These are phyloP conservation scores for Lepidotrigona ventralis DNA, from an alignment of 1,140 invertebrate genomes.

Conservation along the genomic window DNA sequence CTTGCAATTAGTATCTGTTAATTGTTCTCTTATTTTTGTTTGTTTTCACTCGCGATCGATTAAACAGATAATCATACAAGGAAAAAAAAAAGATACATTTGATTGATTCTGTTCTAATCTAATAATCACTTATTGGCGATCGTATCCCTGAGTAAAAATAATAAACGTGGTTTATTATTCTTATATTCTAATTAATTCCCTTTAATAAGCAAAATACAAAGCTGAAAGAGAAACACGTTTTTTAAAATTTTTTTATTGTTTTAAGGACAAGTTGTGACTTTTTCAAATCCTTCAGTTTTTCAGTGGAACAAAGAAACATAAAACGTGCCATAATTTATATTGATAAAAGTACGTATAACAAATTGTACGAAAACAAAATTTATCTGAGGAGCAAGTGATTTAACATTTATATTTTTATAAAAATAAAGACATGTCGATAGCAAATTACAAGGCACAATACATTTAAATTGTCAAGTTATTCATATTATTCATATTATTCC, in stretches of 20 bases:
- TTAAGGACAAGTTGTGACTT: too few relatives aligned
- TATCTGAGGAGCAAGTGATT: too few relatives aligned
- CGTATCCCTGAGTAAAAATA: not conserved
- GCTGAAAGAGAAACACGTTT: not conserved
- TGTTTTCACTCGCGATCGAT: slow-evolving; percentile 6
- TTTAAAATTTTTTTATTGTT: too few relatives aligned
- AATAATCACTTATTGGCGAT: not conserved
- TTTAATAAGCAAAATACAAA: not conserved
- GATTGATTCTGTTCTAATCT: not conserved
- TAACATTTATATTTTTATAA: too few relatives aligned
- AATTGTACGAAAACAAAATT: not conserved
- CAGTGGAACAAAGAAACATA: too few relatives aligned
- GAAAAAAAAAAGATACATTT: not conserved
- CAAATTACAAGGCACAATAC: too few relatives aligned
- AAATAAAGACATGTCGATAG: too few relatives aligned
- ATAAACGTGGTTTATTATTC: not conserved
- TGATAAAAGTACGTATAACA: not conserved
- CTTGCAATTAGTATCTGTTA: not conserved
- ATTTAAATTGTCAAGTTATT: too few relatives aligned
- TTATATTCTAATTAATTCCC: not conserved
- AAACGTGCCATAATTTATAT: too few relatives aligned
- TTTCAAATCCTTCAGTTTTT: too few relatives aligned
- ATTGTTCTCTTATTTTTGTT: not conserved
- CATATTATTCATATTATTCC: too few relatives aligned
- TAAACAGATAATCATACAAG: not conserved